Percentiles rank a stretch among this genome's conserved stretches.
Evolutionary conservation across 1,140 invertebrate species (phyloP).

Genomic region (Magallana gigas): DNA sequence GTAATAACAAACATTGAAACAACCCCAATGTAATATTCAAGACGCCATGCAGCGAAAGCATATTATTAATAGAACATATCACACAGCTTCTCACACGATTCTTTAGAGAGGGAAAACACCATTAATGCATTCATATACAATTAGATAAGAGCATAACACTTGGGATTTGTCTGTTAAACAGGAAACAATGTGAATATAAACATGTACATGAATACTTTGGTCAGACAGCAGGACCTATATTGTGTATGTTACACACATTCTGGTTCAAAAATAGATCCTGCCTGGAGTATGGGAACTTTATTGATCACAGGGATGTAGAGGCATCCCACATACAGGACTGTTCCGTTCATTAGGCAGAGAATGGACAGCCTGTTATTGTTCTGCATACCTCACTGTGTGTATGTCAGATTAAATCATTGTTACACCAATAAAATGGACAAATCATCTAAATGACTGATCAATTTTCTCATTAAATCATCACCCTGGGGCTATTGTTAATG

Average conservation of each 20-base stretch:
- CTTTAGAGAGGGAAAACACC: background rate
- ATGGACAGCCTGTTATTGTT: background rate
- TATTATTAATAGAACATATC: slow-evolving; percentile 2
- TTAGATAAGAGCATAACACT: background rate
- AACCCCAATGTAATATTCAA: background rate
- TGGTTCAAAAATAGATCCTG: background rate
- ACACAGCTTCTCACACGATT: background rate
- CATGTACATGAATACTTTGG: background rate
- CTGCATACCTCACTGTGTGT: background rate
- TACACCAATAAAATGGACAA: slow-evolving; percentile 19
- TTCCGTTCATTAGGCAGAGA: background rate
- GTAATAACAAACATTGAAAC: slow-evolving; percentile 1
- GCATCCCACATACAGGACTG: background rate
- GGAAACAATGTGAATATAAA: background rate
- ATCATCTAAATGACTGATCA: slow-evolving; percentile 18
- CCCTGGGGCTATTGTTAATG: slow-evolving; percentile 30
- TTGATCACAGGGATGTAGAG: background rate
- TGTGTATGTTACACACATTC: background rate
- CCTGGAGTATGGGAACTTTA: background rate
- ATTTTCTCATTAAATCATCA: slow-evolving; percentile 22
- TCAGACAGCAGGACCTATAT: background rate
- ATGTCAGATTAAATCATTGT: background rate
- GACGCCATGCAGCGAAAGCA: background rate
- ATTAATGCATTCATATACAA: background rate
- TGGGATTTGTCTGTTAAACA: background rate